phyloP scores from a whole-genome alignment of 2,888 invertebrate species.

The Drosophila testacea region DNA sequence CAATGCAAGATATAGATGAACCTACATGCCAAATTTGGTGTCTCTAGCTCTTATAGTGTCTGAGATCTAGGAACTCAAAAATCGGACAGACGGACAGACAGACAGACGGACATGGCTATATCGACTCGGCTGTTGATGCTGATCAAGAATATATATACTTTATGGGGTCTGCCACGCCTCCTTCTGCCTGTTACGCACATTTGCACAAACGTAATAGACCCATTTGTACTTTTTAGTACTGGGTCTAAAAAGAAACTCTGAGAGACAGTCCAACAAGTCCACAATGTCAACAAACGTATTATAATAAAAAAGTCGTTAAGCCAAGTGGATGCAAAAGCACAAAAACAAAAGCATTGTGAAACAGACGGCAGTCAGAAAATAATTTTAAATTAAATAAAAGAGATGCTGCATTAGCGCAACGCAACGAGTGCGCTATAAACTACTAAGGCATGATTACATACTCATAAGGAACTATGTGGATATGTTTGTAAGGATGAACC shows the following conservation, averaged over 20 bases:
- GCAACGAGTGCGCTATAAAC: constrained; percentile 24
- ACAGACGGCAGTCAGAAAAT: constrained; percentile 48
- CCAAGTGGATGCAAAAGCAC: constrained; percentile 67
- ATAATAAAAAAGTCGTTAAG: constrained; percentile 79
- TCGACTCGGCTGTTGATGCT: too few species aligned
- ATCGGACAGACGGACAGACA: too few species aligned
- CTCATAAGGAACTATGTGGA: constrained; percentile 14
- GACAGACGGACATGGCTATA: too few species aligned
- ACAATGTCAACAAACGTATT: constrained; percentile 80
- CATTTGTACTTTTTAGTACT: too few species aligned
- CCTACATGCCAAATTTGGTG: too few species aligned
- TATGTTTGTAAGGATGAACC: constrained; percentile 6
- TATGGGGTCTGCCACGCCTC: too few species aligned
- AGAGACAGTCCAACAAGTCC: constrained; percentile 60
- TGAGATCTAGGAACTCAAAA: too few species aligned
- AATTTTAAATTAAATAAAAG: constrained; percentile 76
- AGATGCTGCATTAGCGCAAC: constrained; percentile 58
- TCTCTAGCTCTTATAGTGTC: too few species aligned
- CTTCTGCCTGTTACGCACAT: too few species aligned
- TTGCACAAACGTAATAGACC: too few species aligned
- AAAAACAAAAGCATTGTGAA: constrained; percentile 16
- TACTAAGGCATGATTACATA: constrained; percentile 13
- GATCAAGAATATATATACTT: too few species aligned
- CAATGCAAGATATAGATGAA: too few species aligned
- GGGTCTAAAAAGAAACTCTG: constrained; percentile 4